phyloP scores from a whole-genome alignment of 2,113 vertebrate genomes.

The Thamnophis sirtalis region DNA sequence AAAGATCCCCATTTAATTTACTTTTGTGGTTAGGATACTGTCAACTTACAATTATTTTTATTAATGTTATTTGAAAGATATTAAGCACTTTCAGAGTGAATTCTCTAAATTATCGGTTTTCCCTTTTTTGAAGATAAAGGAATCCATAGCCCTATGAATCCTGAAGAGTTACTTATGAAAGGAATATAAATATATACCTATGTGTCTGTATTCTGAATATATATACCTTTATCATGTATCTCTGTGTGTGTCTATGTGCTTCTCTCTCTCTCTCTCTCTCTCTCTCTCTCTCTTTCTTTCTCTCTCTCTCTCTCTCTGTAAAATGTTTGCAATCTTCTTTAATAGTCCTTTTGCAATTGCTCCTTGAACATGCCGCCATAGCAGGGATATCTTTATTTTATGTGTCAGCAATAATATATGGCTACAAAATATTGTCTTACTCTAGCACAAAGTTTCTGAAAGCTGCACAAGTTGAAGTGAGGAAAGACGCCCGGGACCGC shows the following conservation, averaged over 20 bases:
- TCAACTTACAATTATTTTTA: background rate
- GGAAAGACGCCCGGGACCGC: background rate
- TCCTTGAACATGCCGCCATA: slow-evolving; percentile 9
- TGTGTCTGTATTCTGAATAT: background rate
- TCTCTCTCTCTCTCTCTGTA: background rate
- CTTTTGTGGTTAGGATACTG: background rate
- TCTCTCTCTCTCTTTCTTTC: background rate
- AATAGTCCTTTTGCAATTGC: background rate
- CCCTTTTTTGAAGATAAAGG: background rate
- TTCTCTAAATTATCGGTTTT: background rate
- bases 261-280: background rate
- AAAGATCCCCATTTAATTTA: background rate
- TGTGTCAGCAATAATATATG: slow-evolving; percentile 20
- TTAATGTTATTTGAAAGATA: background rate
- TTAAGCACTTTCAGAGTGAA: background rate
- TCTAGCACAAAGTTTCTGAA: slow-evolving; percentile 1
- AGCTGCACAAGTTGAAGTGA: slow-evolving; percentile 6
- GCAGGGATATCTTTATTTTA: background rate
- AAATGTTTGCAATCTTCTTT: background rate
- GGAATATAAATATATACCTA: background rate
- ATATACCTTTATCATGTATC: background rate
- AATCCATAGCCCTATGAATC: background rate
- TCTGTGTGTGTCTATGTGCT: background rate
- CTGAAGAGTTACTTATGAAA: background rate
- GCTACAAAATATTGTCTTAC: slow-evolving; percentile 17